Base-by-base conservation (phyloP, 1,140 invertebrate genomes). In the Lepidurus arcticus region DNA sequence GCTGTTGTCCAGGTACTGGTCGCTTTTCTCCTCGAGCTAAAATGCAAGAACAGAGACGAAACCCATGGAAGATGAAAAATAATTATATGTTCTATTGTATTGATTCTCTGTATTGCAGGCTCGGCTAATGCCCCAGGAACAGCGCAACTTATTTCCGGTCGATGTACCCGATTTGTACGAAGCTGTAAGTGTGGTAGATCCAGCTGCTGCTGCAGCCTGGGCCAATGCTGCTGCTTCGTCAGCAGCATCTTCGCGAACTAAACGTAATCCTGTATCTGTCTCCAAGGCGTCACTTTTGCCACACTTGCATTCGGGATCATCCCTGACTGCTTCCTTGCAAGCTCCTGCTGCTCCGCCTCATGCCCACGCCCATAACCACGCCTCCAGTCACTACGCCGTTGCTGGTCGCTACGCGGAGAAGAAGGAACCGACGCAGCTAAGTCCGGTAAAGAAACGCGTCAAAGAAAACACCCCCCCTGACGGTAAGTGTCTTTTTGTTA, bases 391-490 rank as follows among this genome's bases (percentile, higher is more conserved):
- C 74, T 79, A 42, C 77, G 82, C 80, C 84, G 80, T 83, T 87
- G 83, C 85, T 87, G 80, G 9, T 42, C 78, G n/a, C 81, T 81
- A 75, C 13, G 77, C 44, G 10, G 90, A 91, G 82, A 96, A 94
- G 84, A 97, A 96, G 84, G 94, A 97, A 82, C 89, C 91, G 43
- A 93, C 93, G 73, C 96, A 98, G 82, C 86, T 98, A 79, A 97
- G 94, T 82, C 97, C 97, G 1, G 95, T 98, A 3, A 98, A 98
- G 87, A 98, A 98, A 85, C 88, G 96, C n/a, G 96, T 98, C 8
- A 98, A 98, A 84, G 97, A 98, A 84, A 95, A 93, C 81, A 96
- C 95, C 26, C 95, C 96, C 44, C 95, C 95, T 0, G 90, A 84
- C 53, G 85, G 86, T 82, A 34, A 42, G 79, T 75, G 53, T 73